Conservation (phyloP, 2,888 invertebrate species). For the Mimachlamys varia region DNA sequence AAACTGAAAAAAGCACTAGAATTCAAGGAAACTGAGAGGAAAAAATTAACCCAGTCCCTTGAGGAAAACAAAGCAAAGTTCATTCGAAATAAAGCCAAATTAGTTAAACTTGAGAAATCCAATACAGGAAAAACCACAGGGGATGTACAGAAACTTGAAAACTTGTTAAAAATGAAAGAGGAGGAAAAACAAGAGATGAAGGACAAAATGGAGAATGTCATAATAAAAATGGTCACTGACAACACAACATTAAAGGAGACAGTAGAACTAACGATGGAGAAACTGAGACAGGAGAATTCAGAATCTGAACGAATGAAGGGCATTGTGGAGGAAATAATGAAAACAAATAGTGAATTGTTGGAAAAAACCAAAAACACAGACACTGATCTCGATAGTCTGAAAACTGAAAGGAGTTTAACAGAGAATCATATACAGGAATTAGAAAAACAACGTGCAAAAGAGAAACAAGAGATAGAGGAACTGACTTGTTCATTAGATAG, state of each 20-base stretch:
- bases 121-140: background rate
- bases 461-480: background rate
- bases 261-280: background rate
- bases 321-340: background rate
- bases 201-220: background rate
- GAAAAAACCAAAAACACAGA: background rate
- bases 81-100: background rate
- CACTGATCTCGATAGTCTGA: background rate
- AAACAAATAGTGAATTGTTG: background rate
- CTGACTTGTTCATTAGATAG: background rate
- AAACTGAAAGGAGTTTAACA: background rate
- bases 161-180: background rate
- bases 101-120: slow-evolving; percentile 8
- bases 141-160: background rate
- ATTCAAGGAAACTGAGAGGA: background rate
- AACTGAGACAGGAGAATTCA: background rate
- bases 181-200: background rate
- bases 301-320: background rate
- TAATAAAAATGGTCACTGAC: background rate
- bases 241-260: slow-evolving; percentile 2
- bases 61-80: slow-evolving; percentile 23
- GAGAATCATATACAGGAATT: background rate
- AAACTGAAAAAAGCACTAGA: background rate
- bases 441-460: background rate
- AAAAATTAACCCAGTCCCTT: background rate